Base-by-base conservation (phyloP, 1,140 invertebrate genomes). In the Cyrtorhinus lividipennis region DNA sequence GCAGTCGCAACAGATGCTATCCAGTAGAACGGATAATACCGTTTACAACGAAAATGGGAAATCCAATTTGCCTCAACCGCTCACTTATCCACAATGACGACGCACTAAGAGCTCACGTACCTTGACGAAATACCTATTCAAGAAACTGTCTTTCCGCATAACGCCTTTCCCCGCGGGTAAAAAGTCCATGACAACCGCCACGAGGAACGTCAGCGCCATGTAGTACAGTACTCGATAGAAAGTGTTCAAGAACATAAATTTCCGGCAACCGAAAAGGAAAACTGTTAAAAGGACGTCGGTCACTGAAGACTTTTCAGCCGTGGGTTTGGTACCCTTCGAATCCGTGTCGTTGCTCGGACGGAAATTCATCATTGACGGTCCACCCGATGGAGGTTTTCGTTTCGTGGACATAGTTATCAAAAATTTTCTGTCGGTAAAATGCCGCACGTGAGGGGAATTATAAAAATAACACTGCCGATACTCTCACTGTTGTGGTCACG, bases 41-140 rank as follows among this genome's bases (percentile, higher is more conserved):
- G n/a, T n/a, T n/a, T n/a, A n/a, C n/a, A n/a, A n/a, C n/a, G n/a
- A n/a, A n/a, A n/a, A n/a, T n/a, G n/a, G n/a, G n/a, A n/a, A n/a
- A n/a, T n/a, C n/a, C n/a, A n/a, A n/a, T n/a, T n/a, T n/a, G n/a
- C n/a, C n/a, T n/a, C n/a, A n/a, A n/a, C n/a, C n/a, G n/a, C n/a
- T n/a, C n/a, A n/a, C n/a, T n/a, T n/a, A n/a, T n/a, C n/a, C n/a
- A n/a, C 5, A 15, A 38, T 38, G 30, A 38, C 30, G 15, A 38
- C 30, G 30, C 30, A 38, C 15, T n/a, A n/a, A n/a, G n/a, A 44
- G 38, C 38, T 44, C 8, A 44, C 10, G 8, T 22, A 53, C 48
- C 59, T 65, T 65, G 23, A 65, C 64, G 56, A 65, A 65, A 27
- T 65, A 65, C 2, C 26, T 23, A 45, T 65, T 65, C 10, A 65